phyloP scores from a whole-genome alignment of 2,797 vertebrate species.

The Ctenopoma kingsleyae region DNA sequence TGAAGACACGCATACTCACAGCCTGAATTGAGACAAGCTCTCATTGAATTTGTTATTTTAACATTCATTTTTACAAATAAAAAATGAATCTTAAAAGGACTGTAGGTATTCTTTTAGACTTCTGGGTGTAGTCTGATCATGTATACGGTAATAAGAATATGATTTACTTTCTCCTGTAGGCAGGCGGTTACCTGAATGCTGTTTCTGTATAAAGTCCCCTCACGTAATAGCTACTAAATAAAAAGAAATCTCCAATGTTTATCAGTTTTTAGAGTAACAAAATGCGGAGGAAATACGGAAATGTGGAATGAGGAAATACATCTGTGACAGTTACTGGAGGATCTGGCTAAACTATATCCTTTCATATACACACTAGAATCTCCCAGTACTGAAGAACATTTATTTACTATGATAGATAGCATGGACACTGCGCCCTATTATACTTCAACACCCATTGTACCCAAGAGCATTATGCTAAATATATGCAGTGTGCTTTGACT shows the following conservation, averaged over 20 bases:
- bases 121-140: conserved; percentile 34
- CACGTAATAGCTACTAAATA: conserved; percentile 32
- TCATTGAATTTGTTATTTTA: conserved; percentile 66
- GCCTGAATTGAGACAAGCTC: conserved; percentile 49
- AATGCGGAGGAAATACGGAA: too few species aligned
- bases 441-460: conserved; percentile 9
- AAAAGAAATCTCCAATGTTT: conserved; percentile 19
- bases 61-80: conserved; percentile 59
- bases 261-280: conserved; percentile 18
- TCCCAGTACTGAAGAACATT: conserved; percentile 17
- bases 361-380: not conserved
- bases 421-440: conserved; percentile 17
- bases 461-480: conserved; percentile 33
- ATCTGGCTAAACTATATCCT: conserved; percentile 7
- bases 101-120: conserved; percentile 42
- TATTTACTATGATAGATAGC: conserved; percentile 27
- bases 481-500: conserved; percentile 13
- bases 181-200: conserved; percentile 30
- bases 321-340: not conserved
- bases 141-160: conserved; percentile 57
- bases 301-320: not conserved
- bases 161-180: conserved; percentile 39
- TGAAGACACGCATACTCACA: conserved; percentile 48
- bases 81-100: conserved; percentile 50
- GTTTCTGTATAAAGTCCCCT: conserved; percentile 28